Evolutionary conservation across 1,140 invertebrate species (phyloP).

Genomic region (Drosophila oshimai): DNA sequence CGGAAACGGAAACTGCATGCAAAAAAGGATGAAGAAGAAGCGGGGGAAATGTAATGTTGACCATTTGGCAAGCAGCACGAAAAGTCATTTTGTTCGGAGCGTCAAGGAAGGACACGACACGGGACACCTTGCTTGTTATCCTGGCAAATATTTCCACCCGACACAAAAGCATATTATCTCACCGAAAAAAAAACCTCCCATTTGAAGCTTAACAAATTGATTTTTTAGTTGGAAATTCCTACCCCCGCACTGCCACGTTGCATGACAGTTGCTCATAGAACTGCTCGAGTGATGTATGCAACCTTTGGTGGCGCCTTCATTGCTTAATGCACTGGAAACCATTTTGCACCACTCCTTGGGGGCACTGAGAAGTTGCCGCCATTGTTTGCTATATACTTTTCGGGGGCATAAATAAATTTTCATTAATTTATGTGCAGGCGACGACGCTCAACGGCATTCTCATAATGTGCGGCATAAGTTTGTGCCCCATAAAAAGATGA

Average conservation of each 20-base stretch:
- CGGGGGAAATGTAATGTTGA: constrained; percentile 63
- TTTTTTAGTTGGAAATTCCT: constrained; percentile 42
- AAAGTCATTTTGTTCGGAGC: constrained; percentile 66
- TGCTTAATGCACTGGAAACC: constrained; percentile 69
- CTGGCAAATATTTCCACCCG: constrained; percentile 51
- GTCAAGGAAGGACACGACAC: not conserved
- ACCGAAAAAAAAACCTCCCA: constrained; percentile 23
- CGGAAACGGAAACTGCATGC: constrained; percentile 73
- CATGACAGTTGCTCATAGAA: constrained; percentile 53
- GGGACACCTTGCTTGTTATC: constrained; percentile 61
- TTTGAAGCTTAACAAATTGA: constrained; percentile 69
- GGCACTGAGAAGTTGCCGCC: not conserved
- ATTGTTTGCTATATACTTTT: constrained; percentile 58
- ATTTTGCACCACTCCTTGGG: constrained; percentile 1
- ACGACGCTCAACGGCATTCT: constrained; percentile 41
- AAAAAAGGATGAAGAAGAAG: constrained; percentile 20
- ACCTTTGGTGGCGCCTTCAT: constrained; percentile 26
- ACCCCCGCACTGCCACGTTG: constrained; percentile 14
- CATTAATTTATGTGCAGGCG: constrained; percentile 70
- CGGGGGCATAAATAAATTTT: constrained; percentile 72
- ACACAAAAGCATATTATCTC: constrained; percentile 49
- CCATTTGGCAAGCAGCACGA: constrained; percentile 74
- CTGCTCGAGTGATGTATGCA: constrained; percentile 43
- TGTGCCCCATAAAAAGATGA: constrained; percentile 33
- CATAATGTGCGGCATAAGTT: constrained; percentile 68